Evolutionary conservation across 2,888 invertebrate species (phyloP).

Genomic region (Hemithea aestivaria): DNA sequence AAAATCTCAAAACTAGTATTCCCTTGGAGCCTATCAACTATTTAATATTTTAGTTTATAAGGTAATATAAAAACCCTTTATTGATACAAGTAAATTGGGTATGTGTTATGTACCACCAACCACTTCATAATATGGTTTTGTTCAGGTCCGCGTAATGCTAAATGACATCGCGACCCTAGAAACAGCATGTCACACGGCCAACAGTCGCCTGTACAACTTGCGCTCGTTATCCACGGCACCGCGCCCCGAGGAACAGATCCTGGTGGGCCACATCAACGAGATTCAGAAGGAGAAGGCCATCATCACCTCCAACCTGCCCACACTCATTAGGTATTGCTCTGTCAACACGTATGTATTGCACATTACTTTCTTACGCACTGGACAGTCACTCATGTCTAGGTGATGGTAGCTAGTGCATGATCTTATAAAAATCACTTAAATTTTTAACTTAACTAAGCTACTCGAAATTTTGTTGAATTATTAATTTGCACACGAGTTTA

Average conservation of each 20-base stretch:
- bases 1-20: no score
- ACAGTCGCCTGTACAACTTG: constrained; percentile 86
- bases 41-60: no score
- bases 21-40: no score
- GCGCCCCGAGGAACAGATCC: constrained; percentile 86
- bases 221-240: constrained; percentile 72
- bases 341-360: constrained; percentile 27
- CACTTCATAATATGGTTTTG: no score
- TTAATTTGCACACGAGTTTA: no score
- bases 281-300: constrained; percentile 90
- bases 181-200: constrained; percentile 91
- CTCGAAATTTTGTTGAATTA: no score
- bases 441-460: no score
- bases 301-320: constrained; percentile 88
- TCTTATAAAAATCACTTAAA: no score
- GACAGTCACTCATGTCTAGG: constrained; percentile 14
- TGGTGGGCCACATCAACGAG: constrained; percentile 88
- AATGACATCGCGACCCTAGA: constrained; percentile 95
- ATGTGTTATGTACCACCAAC: no score
- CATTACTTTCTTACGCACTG: constrained; percentile 11
- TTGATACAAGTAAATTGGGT: no score
- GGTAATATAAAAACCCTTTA: no score
- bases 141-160: constrained; percentile 89
- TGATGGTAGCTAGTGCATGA: constrained; percentile 15
- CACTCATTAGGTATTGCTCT: constrained; percentile 78